phyloP scores from a whole-genome alignment of 2,113 vertebrate species.

The Ariopsis seemanni region DNA sequence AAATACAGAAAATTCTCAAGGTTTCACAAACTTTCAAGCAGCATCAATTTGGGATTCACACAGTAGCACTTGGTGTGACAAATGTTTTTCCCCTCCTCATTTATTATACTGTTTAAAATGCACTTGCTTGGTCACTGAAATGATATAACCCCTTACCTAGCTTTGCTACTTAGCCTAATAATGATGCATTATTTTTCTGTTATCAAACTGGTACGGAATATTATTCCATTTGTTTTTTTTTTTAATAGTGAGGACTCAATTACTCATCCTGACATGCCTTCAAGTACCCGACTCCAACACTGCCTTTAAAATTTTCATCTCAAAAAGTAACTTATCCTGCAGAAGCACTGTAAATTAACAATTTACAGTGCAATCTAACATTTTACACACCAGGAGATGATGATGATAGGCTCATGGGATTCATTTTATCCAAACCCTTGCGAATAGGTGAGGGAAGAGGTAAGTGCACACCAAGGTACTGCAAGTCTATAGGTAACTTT shows the following conservation, averaged over 20 bases:
- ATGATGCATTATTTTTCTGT: background rate
- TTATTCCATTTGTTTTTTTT: background rate
- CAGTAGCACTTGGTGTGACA: background rate
- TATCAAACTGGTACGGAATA: background rate
- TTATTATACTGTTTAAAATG: background rate
- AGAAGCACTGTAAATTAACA: background rate
- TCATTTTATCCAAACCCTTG: constrained; percentile 12
- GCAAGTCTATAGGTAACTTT: constrained; percentile 81
- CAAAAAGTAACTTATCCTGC: background rate
- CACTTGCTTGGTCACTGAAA: background rate
- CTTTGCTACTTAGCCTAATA: background rate
- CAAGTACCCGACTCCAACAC: background rate
- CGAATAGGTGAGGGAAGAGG: constrained; percentile 76
- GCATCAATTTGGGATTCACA: background rate
- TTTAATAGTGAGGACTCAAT: background rate
- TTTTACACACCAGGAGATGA: constrained; percentile 51
- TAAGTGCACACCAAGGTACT: constrained; percentile 84
- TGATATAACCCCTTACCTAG: background rate
- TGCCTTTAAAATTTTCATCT: background rate
- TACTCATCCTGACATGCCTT: background rate
- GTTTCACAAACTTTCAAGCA: too few species aligned
- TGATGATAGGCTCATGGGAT: background rate
- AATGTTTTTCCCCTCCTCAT: background rate
- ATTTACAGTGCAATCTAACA: background rate
- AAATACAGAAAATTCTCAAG: too few species aligned